Evolutionary conservation across 2,797 vertebrate genomes (phyloP).

Genomic region (Erpetoichthys calabaricus): DNA sequence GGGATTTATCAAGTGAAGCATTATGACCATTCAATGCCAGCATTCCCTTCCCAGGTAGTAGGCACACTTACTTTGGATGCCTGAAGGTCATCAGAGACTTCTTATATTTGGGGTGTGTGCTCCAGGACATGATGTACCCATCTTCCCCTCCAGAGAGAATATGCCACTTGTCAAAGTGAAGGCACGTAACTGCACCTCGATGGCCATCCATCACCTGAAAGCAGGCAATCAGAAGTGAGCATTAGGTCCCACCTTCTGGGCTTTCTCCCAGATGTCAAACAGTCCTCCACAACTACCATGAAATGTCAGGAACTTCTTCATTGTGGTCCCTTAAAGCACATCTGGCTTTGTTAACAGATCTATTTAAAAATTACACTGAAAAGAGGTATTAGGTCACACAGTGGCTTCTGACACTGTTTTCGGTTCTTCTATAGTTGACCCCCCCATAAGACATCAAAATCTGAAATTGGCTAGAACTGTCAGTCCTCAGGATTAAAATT

Average conservation of each 20-base stretch:
- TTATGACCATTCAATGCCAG: neutral
- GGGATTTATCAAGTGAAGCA: neutral
- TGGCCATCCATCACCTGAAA: slow-evolving; percentile 55
- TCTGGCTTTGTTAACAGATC: too few relatives aligned
- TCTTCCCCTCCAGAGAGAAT: slow-evolving; percentile 58
- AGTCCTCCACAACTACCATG: too few relatives aligned
- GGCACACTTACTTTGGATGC: slow-evolving; percentile 72
- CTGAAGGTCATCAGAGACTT: slow-evolving; percentile 55
- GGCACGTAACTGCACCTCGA: slow-evolving; percentile 54
- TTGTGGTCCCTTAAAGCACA: too few relatives aligned
- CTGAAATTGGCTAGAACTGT: too few relatives aligned
- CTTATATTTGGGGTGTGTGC: slow-evolving; percentile 43
- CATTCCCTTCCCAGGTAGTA: neutral
- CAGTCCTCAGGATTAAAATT: too few relatives aligned
- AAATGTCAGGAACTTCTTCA: too few relatives aligned
- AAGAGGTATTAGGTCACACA: too few relatives aligned
- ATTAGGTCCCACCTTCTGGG: neutral
- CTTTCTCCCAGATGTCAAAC: neutral
- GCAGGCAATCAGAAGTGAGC: neutral
- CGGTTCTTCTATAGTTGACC: too few relatives aligned
- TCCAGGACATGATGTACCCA: slow-evolving; percentile 69
- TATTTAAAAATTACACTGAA: too few relatives aligned
- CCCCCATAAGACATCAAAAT: too few relatives aligned
- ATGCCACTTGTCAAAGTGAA: slow-evolving; percentile 68
- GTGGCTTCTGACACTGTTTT: too few relatives aligned